These are phyloP conservation scores for Echinarachnius parma DNA, from an alignment of 53 echinoderm and acorn worm genomes.

Conservation along the genomic window DNA sequence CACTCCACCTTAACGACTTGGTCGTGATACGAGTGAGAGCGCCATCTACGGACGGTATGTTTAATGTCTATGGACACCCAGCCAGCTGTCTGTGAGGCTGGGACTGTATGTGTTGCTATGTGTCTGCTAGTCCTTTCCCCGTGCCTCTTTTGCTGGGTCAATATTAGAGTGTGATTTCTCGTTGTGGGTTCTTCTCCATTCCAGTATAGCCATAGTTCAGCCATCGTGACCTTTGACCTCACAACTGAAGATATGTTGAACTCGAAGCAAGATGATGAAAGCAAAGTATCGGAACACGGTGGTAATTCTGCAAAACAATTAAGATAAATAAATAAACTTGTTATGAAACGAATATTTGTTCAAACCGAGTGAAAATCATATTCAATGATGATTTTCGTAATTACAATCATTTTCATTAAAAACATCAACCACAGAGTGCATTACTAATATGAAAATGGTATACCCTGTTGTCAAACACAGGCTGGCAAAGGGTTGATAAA, in stretches of 20 bases:
- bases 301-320: constrained; percentile 21
- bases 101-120: neutral
- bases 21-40: constrained; percentile 30
- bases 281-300: constrained; percentile 5
- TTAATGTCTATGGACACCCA: constrained; percentile 60
- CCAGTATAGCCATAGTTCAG: constrained; percentile 46
- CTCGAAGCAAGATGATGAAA: constrained; percentile 31
- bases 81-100: constrained; percentile 12
- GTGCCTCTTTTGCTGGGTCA: constrained; percentile 6
- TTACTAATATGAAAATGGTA: too few relatives aligned
- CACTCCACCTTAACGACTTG: constrained; percentile 38
- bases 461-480: too few relatives aligned
- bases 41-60: constrained; percentile 51
- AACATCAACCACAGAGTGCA: too few relatives aligned
- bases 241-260: constrained; percentile 24
- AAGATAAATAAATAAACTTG: too few relatives aligned
- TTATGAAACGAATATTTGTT: too few relatives aligned
- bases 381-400: too few relatives aligned
- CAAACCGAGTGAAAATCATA: too few relatives aligned
- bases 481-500: too few relatives aligned
- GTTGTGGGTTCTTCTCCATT: constrained; percentile 5
- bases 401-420: too few relatives aligned
- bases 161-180: constrained; percentile 9
- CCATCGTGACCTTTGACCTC: constrained; percentile 6
- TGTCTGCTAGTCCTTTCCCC: constrained; percentile 7